phyloP scores from a whole-genome alignment of 1,140 invertebrate genomes.

The Danaus melanippus region DNA sequence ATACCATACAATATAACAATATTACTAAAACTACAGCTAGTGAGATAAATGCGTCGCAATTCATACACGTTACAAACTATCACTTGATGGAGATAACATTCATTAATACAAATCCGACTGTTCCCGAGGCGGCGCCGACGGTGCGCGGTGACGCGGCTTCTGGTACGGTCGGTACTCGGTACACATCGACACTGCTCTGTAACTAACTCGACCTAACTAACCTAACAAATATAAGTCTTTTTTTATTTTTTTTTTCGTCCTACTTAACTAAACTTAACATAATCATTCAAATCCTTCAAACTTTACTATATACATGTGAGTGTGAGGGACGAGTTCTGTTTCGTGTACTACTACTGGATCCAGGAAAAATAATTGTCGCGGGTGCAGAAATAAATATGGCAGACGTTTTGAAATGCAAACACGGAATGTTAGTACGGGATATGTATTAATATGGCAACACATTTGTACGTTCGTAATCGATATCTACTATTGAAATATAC shows the following conservation, averaged over 20 bases:
- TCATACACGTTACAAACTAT: not conserved
- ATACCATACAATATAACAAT: no score
- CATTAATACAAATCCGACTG: no score
- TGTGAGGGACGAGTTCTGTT: not conserved
- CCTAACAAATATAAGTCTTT: constrained; percentile 63
- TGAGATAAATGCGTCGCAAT: constrained; percentile 20
- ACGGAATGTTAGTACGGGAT: constrained; percentile 55
- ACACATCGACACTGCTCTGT: not conserved
- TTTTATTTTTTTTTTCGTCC: constrained; percentile 41
- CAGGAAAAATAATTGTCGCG: not conserved
- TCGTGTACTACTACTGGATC: not conserved
- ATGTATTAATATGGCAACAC: constrained; percentile 58
- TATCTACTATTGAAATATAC: constrained; percentile 1
- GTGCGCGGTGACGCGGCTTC: no score
- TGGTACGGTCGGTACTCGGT: no score
- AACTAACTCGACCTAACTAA: constrained; percentile 30
- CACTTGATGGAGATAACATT: no score
- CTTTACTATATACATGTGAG: constrained; percentile 14
- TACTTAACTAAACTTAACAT: constrained; percentile 33
- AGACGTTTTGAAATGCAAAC: constrained; percentile 25
- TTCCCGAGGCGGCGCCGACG: no score
- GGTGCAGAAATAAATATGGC: constrained; percentile 7
- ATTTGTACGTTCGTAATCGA: constrained; percentile 30
- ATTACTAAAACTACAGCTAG: constrained; percentile 8
- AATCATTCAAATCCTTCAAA: constrained; percentile 55